phyloP scores from a whole-genome alignment of 2,888 invertebrate genomes.

The Eulithis testata region DNA sequence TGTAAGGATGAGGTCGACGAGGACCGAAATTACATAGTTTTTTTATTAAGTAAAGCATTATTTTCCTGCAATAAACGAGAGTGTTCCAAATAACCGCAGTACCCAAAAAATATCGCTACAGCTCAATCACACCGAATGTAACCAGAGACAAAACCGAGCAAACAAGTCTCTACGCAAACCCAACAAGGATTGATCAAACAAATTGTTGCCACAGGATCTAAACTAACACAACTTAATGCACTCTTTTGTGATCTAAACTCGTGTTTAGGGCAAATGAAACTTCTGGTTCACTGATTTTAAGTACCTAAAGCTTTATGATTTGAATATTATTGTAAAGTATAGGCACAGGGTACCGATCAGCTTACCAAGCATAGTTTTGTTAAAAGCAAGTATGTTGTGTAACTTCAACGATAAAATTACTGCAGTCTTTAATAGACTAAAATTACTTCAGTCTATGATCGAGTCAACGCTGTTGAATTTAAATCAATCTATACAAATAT shows the following conservation, averaged over 20 bases:
- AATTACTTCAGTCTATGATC: too few relatives aligned
- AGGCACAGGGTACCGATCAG: too few relatives aligned
- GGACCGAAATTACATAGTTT: not conserved
- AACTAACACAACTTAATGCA: conserved; percentile 47
- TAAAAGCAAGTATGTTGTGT: too few relatives aligned
- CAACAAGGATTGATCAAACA: conserved; percentile 34
- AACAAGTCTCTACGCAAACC: conserved; percentile 35
- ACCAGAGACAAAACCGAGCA: conserved; percentile 27
- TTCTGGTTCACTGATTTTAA: not conserved
- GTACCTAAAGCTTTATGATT: too few relatives aligned
- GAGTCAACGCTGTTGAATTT: too few relatives aligned
- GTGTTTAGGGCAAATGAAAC: conserved; percentile 18
- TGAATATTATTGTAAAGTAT: too few relatives aligned
- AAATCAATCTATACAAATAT: too few relatives aligned
- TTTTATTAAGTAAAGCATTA: too few relatives aligned
- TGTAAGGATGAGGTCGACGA: too few relatives aligned
- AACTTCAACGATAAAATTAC: too few relatives aligned
- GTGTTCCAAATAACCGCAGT: not conserved
- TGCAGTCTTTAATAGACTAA: too few relatives aligned
- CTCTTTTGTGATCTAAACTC: conserved; percentile 50
- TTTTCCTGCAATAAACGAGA: not conserved
- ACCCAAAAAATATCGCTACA: conserved; percentile 5
- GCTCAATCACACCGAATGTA: conserved; percentile 12
- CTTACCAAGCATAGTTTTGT: too few relatives aligned
- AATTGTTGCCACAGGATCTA: conserved; percentile 38